Evolutionary conservation across 2,113 vertebrate species (phyloP).

Genomic region (Myotis lucifugus): DNA sequence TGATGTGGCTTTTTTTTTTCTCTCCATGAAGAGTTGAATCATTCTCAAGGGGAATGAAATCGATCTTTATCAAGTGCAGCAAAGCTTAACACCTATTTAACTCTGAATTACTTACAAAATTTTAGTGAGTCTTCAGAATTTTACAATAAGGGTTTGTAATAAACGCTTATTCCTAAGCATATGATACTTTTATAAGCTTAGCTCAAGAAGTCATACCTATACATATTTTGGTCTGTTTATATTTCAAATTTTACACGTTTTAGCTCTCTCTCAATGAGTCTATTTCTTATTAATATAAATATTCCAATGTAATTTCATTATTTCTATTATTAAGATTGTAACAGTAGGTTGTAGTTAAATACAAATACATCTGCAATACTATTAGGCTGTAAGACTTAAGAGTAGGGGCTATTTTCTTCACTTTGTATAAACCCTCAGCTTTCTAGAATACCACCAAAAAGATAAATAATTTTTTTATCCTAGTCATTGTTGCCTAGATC

Average conservation of each 20-base stretch:
- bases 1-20: conserved; percentile 63
- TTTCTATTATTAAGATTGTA: not conserved
- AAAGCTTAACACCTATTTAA: conserved; percentile 74
- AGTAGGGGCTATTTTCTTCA: not conserved
- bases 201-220: not conserved
- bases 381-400: not conserved
- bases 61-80: conserved; percentile 58
- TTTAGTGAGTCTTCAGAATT: conserved; percentile 37
- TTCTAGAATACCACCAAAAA: not conserved
- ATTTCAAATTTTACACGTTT: conserved; percentile 44
- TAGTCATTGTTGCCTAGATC: not conserved
- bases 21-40: conserved; percentile 61
- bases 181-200: conserved; percentile 32
- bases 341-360: not conserved
- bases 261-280: not conserved
- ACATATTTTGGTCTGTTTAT: not conserved
- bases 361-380: not conserved
- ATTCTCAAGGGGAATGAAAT: conserved; percentile 63
- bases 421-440: not conserved
- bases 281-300: not conserved
- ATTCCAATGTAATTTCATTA: not conserved
- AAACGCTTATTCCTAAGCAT: not conserved
- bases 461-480: not conserved
- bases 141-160: conserved; percentile 10
- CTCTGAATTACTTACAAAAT: conserved; percentile 65